Conservation (phyloP, 2,888 invertebrate species). For the Endomychus coccineus region DNA sequence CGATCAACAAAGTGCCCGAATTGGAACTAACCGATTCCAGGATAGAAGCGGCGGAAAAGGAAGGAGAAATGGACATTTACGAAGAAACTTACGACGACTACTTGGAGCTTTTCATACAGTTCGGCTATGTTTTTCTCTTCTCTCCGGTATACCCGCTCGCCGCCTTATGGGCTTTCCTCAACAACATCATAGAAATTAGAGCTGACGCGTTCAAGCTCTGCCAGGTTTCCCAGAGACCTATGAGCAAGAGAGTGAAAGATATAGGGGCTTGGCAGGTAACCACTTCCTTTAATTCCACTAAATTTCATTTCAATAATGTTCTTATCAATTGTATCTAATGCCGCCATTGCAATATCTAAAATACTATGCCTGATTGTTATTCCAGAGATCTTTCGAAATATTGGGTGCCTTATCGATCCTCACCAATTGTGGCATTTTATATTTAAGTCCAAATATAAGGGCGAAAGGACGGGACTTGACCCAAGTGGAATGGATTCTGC, state of each 20-base stretch:
- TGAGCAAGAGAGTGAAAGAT: conserved; percentile 57
- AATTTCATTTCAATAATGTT: conserved; percentile 25
- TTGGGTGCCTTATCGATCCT: conserved; percentile 61
- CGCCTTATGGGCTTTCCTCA: conserved; percentile 64
- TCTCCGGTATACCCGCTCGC: conserved; percentile 71
- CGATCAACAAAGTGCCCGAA: no score
- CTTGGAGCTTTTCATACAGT: conserved; percentile 70
- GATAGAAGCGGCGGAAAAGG: conserved; percentile 47
- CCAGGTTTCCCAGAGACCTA: conserved; percentile 60
- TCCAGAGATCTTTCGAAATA: conserved; percentile 57
- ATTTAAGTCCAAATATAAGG: conserved; percentile 58
- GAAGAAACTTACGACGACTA: conserved; percentile 72
- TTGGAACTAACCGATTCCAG: conserved; percentile 40
- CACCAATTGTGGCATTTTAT: conserved; percentile 68
- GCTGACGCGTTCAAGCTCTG: conserved; percentile 70
- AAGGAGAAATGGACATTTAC: conserved; percentile 61
- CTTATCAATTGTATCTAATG: background rate
- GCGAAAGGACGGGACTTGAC: conserved; percentile 21
- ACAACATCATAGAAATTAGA: conserved; percentile 67
- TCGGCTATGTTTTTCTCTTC: conserved; percentile 71
- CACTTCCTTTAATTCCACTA: no score
- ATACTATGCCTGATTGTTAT: conserved; percentile 1
- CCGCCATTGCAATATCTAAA: background rate
- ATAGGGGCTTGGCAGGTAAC: conserved; percentile 71
- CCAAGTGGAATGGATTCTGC: conserved; percentile 47